Percentiles rank a stretch among this genome's conserved stretches.
Evolutionary conservation across 1,140 invertebrate species (phyloP).

Genomic region (Triops cancriformis): DNA sequence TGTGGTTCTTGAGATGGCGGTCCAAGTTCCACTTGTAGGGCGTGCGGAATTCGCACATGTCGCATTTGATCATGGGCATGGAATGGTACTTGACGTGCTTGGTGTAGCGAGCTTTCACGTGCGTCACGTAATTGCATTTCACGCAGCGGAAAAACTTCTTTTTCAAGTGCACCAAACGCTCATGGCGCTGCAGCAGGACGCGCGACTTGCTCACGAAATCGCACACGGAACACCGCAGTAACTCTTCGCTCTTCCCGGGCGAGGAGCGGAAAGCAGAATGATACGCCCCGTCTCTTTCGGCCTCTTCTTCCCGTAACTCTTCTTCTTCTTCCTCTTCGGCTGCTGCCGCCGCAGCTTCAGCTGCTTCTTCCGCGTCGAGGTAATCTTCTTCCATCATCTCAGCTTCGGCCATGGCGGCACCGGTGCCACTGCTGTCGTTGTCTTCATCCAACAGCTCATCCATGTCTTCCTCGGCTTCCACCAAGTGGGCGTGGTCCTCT

Average conservation of each 20-base stretch:
- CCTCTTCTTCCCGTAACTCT: slow-evolving; percentile 29
- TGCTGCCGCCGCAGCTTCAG: neutral
- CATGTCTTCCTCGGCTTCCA: neutral
- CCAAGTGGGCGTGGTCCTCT: neutral
- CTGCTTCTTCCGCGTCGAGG: slow-evolving; percentile 22
- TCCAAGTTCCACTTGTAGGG: slow-evolving; percentile 90
- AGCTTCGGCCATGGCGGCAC: slow-evolving; percentile 2
- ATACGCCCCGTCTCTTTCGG: slow-evolving; percentile 32
- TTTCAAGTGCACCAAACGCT: slow-evolving; percentile 43
- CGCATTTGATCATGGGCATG: slow-evolving; percentile 87
- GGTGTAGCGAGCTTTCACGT: slow-evolving; percentile 78
- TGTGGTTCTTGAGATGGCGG: slow-evolving; percentile 83
- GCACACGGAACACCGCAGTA: slow-evolving; percentile 39
- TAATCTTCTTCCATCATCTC: slow-evolving; percentile 19
- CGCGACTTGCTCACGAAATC: slow-evolving; percentile 38
- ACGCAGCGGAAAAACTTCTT: slow-evolving; percentile 67
- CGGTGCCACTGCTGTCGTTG: neutral
- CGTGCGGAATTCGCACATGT: slow-evolving; percentile 83
- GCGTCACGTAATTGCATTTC: slow-evolving; percentile 82
- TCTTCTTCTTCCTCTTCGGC: slow-evolving; percentile 27
- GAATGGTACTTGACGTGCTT: slow-evolving; percentile 92
- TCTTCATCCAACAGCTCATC: neutral
- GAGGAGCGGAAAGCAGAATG: neutral
- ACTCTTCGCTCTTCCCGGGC: neutral
- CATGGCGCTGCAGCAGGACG: slow-evolving; percentile 40